These are phyloP conservation scores for Drosophila trichaetosa DNA, from an alignment of 2,888 invertebrate genomes.

Conservation along the genomic window DNA sequence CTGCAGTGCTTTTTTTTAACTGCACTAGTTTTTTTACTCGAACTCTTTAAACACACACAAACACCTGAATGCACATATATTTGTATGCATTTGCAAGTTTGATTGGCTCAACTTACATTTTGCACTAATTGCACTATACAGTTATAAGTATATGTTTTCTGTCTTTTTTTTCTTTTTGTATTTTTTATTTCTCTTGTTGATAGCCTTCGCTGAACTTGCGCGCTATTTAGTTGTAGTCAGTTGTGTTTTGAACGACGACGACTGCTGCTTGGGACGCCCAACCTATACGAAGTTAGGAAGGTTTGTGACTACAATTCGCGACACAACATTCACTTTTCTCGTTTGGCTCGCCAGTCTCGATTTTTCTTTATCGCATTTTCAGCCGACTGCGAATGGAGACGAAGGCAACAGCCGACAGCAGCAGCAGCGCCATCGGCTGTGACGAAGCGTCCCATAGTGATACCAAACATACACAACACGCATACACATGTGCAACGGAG, in stretches of 20 bases:
- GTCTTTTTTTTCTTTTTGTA: conserved; percentile 22
- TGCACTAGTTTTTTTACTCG: conserved; percentile 9
- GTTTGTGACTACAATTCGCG: conserved; percentile 79
- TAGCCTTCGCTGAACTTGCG: conserved; percentile 41
- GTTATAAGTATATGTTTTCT: conserved; percentile 50
- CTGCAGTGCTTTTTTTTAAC: conserved; percentile 14
- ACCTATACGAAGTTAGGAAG: conserved; percentile 81
- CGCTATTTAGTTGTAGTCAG: conserved; percentile 40
- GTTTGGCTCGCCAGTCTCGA: conserved; percentile 65
- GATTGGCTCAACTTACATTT: conserved; percentile 61
- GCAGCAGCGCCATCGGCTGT: conserved; percentile 22
- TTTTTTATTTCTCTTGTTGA: conserved; percentile 37
- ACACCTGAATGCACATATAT: conserved; percentile 1
- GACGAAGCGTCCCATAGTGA: conserved; percentile 51
- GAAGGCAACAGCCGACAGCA: conserved; percentile 10
- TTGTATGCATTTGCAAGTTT: conserved; percentile 3
- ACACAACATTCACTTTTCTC: conserved; percentile 82
- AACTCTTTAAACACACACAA: conserved; percentile 6
- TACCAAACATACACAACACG: conserved; percentile 44
- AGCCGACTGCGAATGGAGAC: conserved; percentile 38
- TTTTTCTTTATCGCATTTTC: conserved; percentile 81
- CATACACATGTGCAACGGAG: conserved; percentile 2
- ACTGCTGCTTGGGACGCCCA: conserved; percentile 71
- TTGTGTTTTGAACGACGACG: conserved; percentile 43
- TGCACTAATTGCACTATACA: conserved; percentile 62